Conservation (phyloP, 1,140 invertebrate species). For the Vanessa tameamea region DNA sequence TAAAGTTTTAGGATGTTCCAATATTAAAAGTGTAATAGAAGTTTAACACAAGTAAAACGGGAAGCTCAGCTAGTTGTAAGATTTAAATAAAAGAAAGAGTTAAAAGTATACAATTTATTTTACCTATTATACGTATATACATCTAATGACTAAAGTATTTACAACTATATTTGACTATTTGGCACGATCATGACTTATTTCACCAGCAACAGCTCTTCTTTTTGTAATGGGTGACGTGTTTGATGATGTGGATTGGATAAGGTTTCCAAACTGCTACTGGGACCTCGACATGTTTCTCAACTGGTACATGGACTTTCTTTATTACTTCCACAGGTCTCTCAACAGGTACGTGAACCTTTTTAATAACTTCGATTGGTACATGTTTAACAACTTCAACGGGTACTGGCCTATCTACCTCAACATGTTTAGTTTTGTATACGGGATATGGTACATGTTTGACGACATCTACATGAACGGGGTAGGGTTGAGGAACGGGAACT, state of each 20-base stretch:
- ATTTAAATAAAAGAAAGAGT: not conserved
- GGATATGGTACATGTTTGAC: constrained; percentile 74
- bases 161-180: constrained; percentile 42
- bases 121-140: constrained; percentile 58
- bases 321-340: constrained; percentile 74
- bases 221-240: constrained; percentile 75
- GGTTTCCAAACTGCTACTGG: constrained; percentile 74
- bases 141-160: constrained; percentile 63
- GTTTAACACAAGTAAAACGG: too few relatives aligned
- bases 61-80: too few relatives aligned
- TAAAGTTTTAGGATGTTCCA: too few relatives aligned
- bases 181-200: constrained; percentile 59
- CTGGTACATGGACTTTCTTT: constrained; percentile 71
- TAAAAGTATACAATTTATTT: constrained; percentile 46
- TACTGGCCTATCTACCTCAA: constrained; percentile 74
- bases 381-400: constrained; percentile 73
- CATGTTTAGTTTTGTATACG: constrained; percentile 70
- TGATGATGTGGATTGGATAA: constrained; percentile 73
- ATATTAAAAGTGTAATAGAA: too few relatives aligned
- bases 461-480: constrained; percentile 74
- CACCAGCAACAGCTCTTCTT: constrained; percentile 75
- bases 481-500: constrained; percentile 75
- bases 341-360: constrained; percentile 68
- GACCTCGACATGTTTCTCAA: constrained; percentile 73
- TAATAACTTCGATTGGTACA: constrained; percentile 70